Base-by-base conservation (phyloP, 2,797 vertebrate genomes). In the Bradypodion ventrale region DNA sequence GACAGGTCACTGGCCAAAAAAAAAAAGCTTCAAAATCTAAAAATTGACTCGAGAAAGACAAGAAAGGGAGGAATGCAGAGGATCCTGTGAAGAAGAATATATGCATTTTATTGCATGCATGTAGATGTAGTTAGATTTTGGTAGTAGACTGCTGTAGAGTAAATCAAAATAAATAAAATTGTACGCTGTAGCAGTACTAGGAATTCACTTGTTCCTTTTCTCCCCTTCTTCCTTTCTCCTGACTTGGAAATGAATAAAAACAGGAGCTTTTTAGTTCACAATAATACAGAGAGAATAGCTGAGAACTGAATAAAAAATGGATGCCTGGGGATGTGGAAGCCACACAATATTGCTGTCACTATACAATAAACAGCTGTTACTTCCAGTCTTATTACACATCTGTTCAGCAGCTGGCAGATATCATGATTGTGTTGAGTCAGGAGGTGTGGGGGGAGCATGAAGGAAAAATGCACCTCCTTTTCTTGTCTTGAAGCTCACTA, bases 321-420 rank as follows among this genome's bases (percentile, higher is more conserved):
- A 32, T 19, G 0, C 0, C n/a, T 5, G 32, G 40, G 42, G 44
- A 83, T 29, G 52, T 6, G n/a, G 27, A 68, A 68, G 15, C 69
- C 12, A 4, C 35, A 8, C 2, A 62, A 42, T 52, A 78, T 42
- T 19, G 25, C 27, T 27, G 60, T 85, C 88, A 52, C 65, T 0
- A 0, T 27, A 52, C 21, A 1, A 1, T 74, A 81, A 83, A 2
- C 32, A 81, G 56, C 32, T 69, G n/a, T 68, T 87, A 65, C 27
- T 77, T 72, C 63, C 70, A 44, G 82, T 88, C 68, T 75, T 79
- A 62, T 52, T 56, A 78, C 32, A 87, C 21, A 84, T 68, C 81
- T 87, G 85, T 52, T 75, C 81, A 83, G 65, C 81, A 79, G 19
- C 32, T 87, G 80, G 52, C 21, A 87, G 77, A 70, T 19, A 88